Evolutionary conservation across 2,888 invertebrate species (phyloP), one percentile per base, ranked within the genome.

Genomic region (Eurytoma adleriae): DNA sequence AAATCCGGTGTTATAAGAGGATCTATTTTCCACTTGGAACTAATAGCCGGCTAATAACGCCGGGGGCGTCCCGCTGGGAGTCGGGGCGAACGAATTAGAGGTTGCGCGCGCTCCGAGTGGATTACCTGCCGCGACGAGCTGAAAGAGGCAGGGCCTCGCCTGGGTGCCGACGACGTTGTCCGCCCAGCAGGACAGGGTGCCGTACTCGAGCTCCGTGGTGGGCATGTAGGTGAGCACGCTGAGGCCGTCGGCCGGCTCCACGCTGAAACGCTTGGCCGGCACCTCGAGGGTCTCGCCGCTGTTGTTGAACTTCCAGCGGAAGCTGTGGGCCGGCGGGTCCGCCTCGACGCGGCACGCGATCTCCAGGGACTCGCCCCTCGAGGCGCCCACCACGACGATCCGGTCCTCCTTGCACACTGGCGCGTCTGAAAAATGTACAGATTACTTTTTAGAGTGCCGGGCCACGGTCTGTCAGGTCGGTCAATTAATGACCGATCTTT

Each of bases 241-340:
- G 81, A 94, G 93, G 84, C 96, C 96, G 90, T 96, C 96, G 78
- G 86, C 87, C 59, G 88, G 87, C 86, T 96, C 96, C 86, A 95
- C 94, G 79, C 92, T 91, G 92, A 95, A 96, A 81, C 95, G 92
- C 89, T 95, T 96, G 66, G 95, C 94, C 70, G 95, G 95, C 79
- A 96, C 95, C 91, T 97, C 96, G 83, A 96, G 92, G 69, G 96
- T 96, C 92, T 97, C 97, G 3, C 97, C 97, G 14, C 96, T 96
- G 92, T 97, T 97, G 93, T 97, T 97, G 92, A 97, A 97, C 92
- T 97, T 97, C 97, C 97, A 97, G 86, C 96, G 95, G 92, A 97
- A 98, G 88, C 94, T 95, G 86, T 96, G 95, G 78, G 96, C 97
- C 71, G 96, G 96, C 40, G 97, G 97, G 92, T 97, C 97, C 14